Base-by-base conservation (phyloP, 1,140 invertebrate genomes). In the Leptestheria dahalacensis region DNA sequence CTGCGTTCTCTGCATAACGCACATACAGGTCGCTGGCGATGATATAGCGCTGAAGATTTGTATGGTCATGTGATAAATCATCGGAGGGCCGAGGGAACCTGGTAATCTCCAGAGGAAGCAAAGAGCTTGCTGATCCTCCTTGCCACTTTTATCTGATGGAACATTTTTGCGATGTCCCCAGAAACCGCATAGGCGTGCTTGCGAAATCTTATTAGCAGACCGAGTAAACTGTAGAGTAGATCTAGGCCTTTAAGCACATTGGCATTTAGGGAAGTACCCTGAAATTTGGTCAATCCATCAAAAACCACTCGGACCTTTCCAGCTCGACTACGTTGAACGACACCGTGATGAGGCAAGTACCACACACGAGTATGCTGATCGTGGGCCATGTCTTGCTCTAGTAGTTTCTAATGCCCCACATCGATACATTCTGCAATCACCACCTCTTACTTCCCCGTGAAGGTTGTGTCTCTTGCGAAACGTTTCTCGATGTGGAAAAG, bases 41-140 rank as follows among this genome's bases (percentile, higher is more conserved):
- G 25, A 66, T 1, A 53, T 26, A 1, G 63, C 53, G 12, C 64
- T 63, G 24, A 65, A 65, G 3, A 61, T 26, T 11, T 59, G 57
- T 3, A 59, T 25, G 6, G 26, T 29, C 59, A 60, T 60, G 18
- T 60, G 26, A 4, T 20, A 46, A 12, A 28, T 57, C 6, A 25
- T n/a, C n/a, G 50, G 52, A 9, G 54, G 48, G 24, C 24, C 28
- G 11, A 2, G 0, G 3, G 18, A 3, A 6, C 46, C 33, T 12
- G 26, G 23, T 2, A 0, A 11, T 24, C 64, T 18, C 62, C 62
- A 65, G 1, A 65, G 41, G 41, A 59, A 64, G 24, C 62, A 12
- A 18, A 64, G 56, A n/a, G 61, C 0, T 0, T 9, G 41, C 23
- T 48, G 23, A 18, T 65, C 60, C 15, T 56, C 51, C 18, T 51